Evolutionary conservation across 2,797 vertebrate genomes (phyloP).

Genomic region (Tenualosa ilisha): DNA sequence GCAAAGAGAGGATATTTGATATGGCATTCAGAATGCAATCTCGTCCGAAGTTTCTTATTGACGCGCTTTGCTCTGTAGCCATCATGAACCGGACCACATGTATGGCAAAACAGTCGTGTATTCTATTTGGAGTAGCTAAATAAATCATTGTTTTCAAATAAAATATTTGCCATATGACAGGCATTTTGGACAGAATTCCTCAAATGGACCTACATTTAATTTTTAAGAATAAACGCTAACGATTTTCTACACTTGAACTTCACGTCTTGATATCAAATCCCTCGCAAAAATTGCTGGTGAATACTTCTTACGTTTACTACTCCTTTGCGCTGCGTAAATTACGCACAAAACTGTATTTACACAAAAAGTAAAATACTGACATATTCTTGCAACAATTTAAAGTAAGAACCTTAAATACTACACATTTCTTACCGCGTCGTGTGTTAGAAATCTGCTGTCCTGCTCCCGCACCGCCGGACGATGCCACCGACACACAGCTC

Average conservation of each 20-base stretch:
- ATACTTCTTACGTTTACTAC: neutral
- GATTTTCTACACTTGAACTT: neutral
- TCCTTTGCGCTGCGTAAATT: slow-evolving; percentile 9
- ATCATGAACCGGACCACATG: neutral
- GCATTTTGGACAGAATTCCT: neutral
- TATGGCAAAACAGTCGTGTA: neutral
- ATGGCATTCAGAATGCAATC: neutral
- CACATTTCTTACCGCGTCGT: slow-evolving; percentile 37
- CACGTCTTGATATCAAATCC: neutral
- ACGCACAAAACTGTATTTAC: neutral
- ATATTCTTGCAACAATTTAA: neutral
- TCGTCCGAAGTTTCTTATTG: neutral
- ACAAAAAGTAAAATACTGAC: neutral
- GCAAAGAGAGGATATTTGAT: neutral
- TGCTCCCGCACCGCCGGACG: slow-evolving; percentile 37
- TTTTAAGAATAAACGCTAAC: neutral
- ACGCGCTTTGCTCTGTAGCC: neutral
- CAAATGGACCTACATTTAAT: neutral
- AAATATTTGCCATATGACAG: neutral
- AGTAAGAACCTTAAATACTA: neutral
- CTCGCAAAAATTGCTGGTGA: neutral
- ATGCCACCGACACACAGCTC: slow-evolving; percentile 34
- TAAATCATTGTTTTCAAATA: neutral
- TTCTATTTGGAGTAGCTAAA: neutral
- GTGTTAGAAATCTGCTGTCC: slow-evolving; percentile 36